Conservation (phyloP, 2,113 vertebrate species). For the Tenrec ecaudatus region DNA sequence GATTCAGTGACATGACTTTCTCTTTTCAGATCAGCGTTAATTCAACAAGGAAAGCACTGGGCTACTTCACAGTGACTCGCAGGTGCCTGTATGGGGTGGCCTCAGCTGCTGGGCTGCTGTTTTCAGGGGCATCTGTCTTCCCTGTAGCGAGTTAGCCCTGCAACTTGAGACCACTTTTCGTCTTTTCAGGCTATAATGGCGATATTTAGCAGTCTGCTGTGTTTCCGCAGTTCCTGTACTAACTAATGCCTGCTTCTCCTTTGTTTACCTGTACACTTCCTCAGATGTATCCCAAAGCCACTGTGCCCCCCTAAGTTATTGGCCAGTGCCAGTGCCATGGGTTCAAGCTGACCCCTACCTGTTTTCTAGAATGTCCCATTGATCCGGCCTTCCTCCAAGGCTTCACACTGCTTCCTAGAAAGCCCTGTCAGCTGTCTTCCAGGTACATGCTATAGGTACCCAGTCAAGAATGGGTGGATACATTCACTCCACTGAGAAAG, state of each 20-base stretch:
- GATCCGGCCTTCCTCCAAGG: not conserved
- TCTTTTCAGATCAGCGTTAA: conserved; percentile 35
- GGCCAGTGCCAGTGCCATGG: not conserved
- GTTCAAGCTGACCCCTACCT: not conserved
- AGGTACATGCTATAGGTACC: not conserved
- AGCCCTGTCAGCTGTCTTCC: not conserved
- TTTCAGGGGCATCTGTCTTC: not conserved
- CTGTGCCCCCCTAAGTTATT: not conserved
- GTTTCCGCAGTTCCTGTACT: not conserved
- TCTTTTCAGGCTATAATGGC: not conserved
- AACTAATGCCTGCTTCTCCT: not conserved
- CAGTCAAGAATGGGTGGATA: not conserved
- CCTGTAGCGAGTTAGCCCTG: not conserved
- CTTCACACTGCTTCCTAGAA: not conserved
- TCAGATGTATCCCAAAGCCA: not conserved
- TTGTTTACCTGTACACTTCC: not conserved
- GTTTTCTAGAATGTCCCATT: not conserved
- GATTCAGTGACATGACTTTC: conserved; percentile 39
- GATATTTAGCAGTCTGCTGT: not conserved
- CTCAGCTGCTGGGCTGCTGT: not conserved
- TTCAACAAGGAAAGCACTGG: not conserved
- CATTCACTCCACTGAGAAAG: not conserved
- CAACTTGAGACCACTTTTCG: not conserved
- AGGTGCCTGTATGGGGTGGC: not conserved
- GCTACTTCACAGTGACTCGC: not conserved